phyloP scores from a whole-genome alignment of 2,888 invertebrate species.

The Mythimna pallens region DNA sequence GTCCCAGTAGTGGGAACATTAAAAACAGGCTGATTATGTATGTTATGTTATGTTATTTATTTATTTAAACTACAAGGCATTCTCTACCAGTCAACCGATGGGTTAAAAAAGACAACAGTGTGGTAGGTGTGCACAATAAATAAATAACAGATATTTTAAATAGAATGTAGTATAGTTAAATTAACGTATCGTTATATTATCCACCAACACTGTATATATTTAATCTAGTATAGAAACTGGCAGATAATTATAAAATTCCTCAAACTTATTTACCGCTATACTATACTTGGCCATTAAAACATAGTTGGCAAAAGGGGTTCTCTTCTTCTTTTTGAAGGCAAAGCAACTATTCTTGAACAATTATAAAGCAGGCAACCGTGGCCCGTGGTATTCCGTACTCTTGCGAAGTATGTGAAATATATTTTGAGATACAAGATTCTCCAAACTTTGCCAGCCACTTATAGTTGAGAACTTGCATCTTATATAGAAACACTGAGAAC shows the following conservation, averaged over 20 bases:
- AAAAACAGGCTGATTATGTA: no score
- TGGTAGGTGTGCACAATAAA: no score
- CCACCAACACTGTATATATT: no score
- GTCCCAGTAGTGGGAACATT: no score
- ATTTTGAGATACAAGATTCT: constrained; percentile 65
- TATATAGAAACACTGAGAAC: constrained; percentile 31
- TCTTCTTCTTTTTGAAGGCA: constrained; percentile 38
- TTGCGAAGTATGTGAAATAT: constrained; percentile 71
- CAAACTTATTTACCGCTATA: constrained; percentile 16
- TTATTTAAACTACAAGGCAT: no score
- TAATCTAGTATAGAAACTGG: not conserved
- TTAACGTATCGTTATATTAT: no score
- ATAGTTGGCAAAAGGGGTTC: constrained; percentile 40
- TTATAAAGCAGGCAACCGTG: constrained; percentile 57
- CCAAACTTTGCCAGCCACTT: constrained; percentile 67
- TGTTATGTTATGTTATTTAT: no score
- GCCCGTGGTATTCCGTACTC: constrained; percentile 52
- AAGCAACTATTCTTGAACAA: constrained; percentile 65
- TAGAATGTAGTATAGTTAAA: no score
- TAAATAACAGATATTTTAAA: no score
- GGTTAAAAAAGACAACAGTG: no score
- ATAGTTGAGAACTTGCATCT: constrained; percentile 51
- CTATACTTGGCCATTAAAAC: constrained; percentile 26
- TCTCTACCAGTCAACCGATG: no score
- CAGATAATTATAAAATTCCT: constrained; percentile 34